Evolutionary conservation across 2,113 vertebrate genomes (phyloP), one percentile per base, ranked within the genome.

Genomic region (Orcinus orca): DNA sequence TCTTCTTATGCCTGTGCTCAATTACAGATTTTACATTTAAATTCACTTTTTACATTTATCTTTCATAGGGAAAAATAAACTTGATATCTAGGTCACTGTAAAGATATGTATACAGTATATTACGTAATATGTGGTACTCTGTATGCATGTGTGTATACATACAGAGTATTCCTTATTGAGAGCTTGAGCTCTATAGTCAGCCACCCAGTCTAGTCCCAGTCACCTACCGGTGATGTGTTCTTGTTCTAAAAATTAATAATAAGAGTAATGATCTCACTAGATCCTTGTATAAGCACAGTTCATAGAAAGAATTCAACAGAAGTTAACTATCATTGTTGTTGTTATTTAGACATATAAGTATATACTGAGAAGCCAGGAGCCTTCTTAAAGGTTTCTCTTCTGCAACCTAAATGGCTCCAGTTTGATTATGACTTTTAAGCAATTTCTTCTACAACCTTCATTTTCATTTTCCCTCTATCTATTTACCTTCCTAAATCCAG

Each of bases 381-480:
- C 10, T 77, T 95, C 82, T 41, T 87, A 80, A 50, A 53, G 3
- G 3, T 88, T 87, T 86, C 9, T 90, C 6, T 92, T 93, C 50
- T 94, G 13, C 8, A 89, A 60, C 36, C 21, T 85, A 85, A 95
- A 67, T n/a, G 21, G 8, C 6, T 36, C 4, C 41, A 60, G 23
- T 53, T 83, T 84, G n/a, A 92, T 50, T 80, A 79, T n/a, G 18
- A 9, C 14, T 74, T 85, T 96, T 88, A 94, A 85, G 68, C 3
- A 33, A 67, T 76, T 96, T 94, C 62, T 91, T 80, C 38, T 38
- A 80, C 74, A 82, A 80, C 14, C 21, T 84, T 88, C 2, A 73
- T 63, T 83, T 95, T 68, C 41, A 83, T 85, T 93, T 97, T 76
- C 25, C 33, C 14, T 96, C 36, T 31, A 65, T 65, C 82, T 6